These are phyloP conservation scores for Poeciliopsis retropinna DNA, from an alignment of 2,113 vertebrate genomes.

Conservation along the genomic window DNA sequence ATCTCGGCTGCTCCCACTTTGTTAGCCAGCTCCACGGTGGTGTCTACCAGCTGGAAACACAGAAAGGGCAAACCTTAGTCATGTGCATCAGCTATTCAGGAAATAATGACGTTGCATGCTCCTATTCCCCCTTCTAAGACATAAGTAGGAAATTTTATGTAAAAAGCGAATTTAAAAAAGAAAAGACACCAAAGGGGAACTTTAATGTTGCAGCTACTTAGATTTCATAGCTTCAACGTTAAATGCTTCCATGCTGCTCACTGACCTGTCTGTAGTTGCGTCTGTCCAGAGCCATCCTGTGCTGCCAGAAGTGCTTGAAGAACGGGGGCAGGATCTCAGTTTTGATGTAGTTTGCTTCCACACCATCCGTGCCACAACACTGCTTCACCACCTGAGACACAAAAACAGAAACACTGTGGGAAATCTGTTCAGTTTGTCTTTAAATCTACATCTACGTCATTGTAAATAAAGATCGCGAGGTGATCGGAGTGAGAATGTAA, in stretches of 20 bases:
- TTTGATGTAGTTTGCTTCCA: conserved; percentile 99
- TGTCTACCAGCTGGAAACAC: conserved; percentile 90
- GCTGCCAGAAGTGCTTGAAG: conserved; percentile 99
- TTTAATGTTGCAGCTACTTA: no score
- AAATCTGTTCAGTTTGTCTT: no score
- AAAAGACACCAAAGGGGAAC: no score
- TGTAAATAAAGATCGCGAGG: background rate
- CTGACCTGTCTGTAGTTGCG: conserved; percentile 98
- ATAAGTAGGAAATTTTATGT: no score
- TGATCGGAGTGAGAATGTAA: background rate
- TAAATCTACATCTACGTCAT: no score
- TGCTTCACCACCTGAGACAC: conserved; percentile 93
- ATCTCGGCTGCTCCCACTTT: conserved; percentile 99
- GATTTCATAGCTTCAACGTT: no score
- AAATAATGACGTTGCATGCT: background rate
- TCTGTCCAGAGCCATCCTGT: conserved; percentile 97
- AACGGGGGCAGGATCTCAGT: conserved; percentile 98
- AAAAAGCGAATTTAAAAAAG: no score
- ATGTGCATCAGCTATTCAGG: background rate
- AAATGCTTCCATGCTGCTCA: background rate
- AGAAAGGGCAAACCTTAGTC: background rate
- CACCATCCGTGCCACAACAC: conserved; percentile 97
- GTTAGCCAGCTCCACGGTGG: conserved; percentile 97
- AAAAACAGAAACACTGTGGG: background rate
- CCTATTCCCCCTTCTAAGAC: no score